phyloP scores from a whole-genome alignment of 2,888 invertebrate genomes.

The Heliconius ismenius region DNA sequence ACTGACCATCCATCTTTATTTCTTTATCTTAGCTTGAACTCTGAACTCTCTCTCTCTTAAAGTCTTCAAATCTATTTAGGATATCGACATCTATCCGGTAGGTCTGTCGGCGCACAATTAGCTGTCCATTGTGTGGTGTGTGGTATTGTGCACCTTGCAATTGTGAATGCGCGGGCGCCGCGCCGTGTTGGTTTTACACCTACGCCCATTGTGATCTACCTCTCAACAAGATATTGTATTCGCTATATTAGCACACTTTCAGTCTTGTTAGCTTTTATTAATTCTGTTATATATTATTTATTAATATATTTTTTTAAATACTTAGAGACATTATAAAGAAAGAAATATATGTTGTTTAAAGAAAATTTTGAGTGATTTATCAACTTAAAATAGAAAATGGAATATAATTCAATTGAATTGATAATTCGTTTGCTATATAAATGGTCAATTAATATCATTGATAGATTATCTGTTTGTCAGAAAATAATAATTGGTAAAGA shows the following conservation, averaged over 20 bases:
- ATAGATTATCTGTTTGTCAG: slow-evolving; percentile 23
- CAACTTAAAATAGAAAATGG: slow-evolving; percentile 40
- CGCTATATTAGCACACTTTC: slow-evolving; percentile 62
- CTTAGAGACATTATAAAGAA: not conserved
- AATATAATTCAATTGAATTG: slow-evolving; percentile 50
- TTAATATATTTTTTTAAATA: not conserved
- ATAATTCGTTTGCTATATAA: slow-evolving; percentile 1
- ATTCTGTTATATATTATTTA: not conserved
- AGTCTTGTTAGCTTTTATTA: slow-evolving; percentile 49
- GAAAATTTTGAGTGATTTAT: not conserved
- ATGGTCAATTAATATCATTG: not conserved
- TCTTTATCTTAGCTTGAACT: not conserved
- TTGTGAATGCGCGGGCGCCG: slow-evolving; percentile 61
- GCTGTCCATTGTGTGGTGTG: slow-evolving; percentile 66
- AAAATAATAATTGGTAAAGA: slow-evolving; percentile 37
- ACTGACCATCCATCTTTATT: not conserved
- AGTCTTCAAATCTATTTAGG: slow-evolving; percentile 30
- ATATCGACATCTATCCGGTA: slow-evolving; percentile 42
- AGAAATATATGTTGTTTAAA: not conserved
- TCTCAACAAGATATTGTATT: slow-evolving; percentile 73
- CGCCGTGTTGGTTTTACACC: slow-evolving; percentile 71
- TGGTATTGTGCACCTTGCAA: slow-evolving; percentile 58
- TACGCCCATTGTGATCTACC: slow-evolving; percentile 74
- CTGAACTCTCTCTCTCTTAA: not conserved
- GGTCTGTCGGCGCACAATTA: slow-evolving; percentile 78